Conservation (phyloP, 92 coral and sea anemone genomes). For the Actinostola sp. region DNA sequence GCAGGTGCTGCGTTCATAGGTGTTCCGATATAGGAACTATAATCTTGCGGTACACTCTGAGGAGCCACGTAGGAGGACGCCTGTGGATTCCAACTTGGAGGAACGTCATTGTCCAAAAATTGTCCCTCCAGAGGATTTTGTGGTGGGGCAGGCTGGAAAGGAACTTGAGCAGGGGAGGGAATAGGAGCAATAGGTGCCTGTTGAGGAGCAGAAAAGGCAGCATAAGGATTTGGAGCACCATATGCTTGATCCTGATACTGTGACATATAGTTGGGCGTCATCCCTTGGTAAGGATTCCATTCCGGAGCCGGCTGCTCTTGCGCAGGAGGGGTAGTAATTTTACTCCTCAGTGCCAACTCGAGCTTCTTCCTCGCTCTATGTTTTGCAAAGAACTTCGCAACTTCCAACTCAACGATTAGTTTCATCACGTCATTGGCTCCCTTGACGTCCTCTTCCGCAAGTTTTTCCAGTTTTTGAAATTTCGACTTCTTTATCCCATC, state of each 20-base stretch:
- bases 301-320: conserved; percentile 18
- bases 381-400: conserved; percentile 81
- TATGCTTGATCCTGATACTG: conserved; percentile 8
- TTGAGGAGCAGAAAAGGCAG: conserved; percentile 14
- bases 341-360: conserved; percentile 57
- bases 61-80: conserved; percentile 12
- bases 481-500: conserved; percentile 39
- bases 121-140: conserved; percentile 19
- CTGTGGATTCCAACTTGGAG: conserved; percentile 21
- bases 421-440: conserved; percentile 73
- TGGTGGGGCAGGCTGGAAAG: conserved; percentile 8
- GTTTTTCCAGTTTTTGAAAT: conserved; percentile 58
- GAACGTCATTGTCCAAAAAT: conserved; percentile 9
- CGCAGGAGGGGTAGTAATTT: conserved; percentile 45
- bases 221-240: conserved; percentile 15
- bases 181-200: conserved; percentile 6
- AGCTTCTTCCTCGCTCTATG: conserved; percentile 68
- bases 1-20: conserved; percentile 19
- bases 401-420: conserved; percentile 76
- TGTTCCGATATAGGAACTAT: conserved; percentile 17
- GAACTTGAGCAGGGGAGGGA: neutral
- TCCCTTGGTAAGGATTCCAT: conserved; percentile 16
- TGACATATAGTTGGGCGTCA: conserved; percentile 22
- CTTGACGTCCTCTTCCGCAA: conserved; percentile 68
- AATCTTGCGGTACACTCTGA: conserved; percentile 17